Evolutionary conservation across 92 coral and sea anemone genomes (phyloP), one percentile per base, ranked within the genome.

Genomic region (Muricea muricata): DNA sequence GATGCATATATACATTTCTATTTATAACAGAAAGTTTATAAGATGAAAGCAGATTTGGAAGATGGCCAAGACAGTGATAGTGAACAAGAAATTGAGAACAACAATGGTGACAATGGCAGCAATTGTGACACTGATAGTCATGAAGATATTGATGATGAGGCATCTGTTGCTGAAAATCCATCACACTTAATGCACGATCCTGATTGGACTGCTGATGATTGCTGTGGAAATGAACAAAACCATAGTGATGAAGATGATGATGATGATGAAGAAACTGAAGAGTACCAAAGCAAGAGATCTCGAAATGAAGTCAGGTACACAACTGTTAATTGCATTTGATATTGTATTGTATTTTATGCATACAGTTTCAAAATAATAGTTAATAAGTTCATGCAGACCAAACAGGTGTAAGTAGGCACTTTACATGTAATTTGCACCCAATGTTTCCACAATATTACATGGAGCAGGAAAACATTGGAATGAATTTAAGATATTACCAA

Each of bases 241-340:
- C 10, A 24, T 60, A 29, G 34, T 60, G 68, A 60, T 14, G 61
- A 54, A 54, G 61, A n/a, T 24, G n/a, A n/a, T n/a, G n/a, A n/a
- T n/a, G 68, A 60, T 10, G 33, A 60, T 10, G 68, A 24, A 60
- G 34, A 12, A 24, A 24, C 13, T 24, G 68, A 60, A 60, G 68
- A 60, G 30, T 21, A 60, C 4, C 20, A 23, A 60, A 60, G 68
- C 12, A 28, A 21, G 68, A 1, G 34, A 24, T 24, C 68, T 24
- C 68, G 15, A 28, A 60, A 60, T 60, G 68, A 60, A 60, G 68
- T 60, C 68, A 60, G 68, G 68, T 60, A 28, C 7, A 29, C 68
- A 60, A 29, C 20, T 34, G 3, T 48, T 48, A 48, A 48, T 48
- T 12, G 17, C 68, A 60, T 6, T n/a, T n/a, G n/a, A n/a, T n/a